Evolutionary conservation across 2,797 vertebrate genomes (phyloP).

Genomic region (Loriculus beryllinus): DNA sequence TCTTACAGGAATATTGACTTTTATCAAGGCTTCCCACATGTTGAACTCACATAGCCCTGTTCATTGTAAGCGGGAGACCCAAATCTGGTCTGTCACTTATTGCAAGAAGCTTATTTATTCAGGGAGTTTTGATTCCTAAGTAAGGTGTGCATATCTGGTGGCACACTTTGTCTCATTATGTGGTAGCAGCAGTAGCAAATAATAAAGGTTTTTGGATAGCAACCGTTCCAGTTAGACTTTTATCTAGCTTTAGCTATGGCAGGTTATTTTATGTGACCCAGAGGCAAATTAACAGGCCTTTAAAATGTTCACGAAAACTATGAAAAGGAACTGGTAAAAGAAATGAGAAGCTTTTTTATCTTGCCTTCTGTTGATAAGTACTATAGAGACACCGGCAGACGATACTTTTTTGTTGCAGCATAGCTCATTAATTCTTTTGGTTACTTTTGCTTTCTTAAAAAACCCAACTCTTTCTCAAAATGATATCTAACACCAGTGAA

Average conservation of each 20-base stretch:
- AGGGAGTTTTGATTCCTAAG: not conserved
- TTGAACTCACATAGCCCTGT: not conserved
- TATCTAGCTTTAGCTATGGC: not conserved
- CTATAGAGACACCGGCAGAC: not conserved
- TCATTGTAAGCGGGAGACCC: not conserved
- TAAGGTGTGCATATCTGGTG: not conserved
- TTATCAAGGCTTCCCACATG: not conserved
- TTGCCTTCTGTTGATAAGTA: not conserved
- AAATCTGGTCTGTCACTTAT: not conserved
- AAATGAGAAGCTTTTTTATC: not conserved
- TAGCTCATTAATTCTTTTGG: constrained; percentile 1
- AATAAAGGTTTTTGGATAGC: not conserved
- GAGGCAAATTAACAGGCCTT: not conserved
- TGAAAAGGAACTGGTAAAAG: not conserved
- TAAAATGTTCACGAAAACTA: not conserved
- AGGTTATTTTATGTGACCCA: not conserved
- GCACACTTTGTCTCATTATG: not conserved
- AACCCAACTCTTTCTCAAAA: accelerated
- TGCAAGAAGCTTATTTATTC: not conserved
- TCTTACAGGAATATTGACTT: not conserved
- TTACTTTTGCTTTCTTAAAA: constrained; percentile 1
- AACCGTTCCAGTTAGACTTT: constrained; percentile 2
- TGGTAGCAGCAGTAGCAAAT: not conserved
- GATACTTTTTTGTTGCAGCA: not conserved
- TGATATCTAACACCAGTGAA: not conserved